Conservation (phyloP, 2,113 vertebrate species). For the Lycaon pictus region DNA sequence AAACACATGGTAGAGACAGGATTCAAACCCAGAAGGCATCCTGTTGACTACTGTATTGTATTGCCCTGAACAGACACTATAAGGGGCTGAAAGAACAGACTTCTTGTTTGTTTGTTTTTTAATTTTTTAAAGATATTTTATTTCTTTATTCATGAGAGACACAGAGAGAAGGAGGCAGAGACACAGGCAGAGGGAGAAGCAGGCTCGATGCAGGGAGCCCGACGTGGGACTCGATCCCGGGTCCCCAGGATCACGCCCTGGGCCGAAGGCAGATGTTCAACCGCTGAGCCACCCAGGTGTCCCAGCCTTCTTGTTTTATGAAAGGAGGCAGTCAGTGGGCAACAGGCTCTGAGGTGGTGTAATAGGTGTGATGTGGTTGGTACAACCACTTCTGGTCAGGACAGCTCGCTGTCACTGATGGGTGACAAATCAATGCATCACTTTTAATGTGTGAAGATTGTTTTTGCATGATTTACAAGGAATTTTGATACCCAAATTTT, state of each 20-base stretch:
- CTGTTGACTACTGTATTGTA: not conserved
- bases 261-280: too few relatives aligned
- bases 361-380: fast-evolving
- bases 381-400: not conserved
- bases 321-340: not conserved
- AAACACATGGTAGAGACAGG: not conserved
- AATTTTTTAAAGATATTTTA: too few relatives aligned
- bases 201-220: too few relatives aligned
- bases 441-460: not conserved
- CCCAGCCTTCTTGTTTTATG: not conserved
- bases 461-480: not conserved
- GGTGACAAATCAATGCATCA: not conserved
- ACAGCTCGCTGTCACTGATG: not conserved
- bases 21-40: not conserved
- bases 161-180: too few relatives aligned
- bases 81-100: not conserved
- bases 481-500: not conserved
- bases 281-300: too few relatives aligned
- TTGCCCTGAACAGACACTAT: not conserved
- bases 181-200: too few relatives aligned
- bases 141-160: too few relatives aligned
- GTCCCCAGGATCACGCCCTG: too few relatives aligned
- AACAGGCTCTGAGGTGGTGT: not conserved
- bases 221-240: too few relatives aligned
- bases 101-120: not conserved